phyloP scores from a whole-genome alignment of 2,888 invertebrate species.

The Minunthozetes semirufus region DNA sequence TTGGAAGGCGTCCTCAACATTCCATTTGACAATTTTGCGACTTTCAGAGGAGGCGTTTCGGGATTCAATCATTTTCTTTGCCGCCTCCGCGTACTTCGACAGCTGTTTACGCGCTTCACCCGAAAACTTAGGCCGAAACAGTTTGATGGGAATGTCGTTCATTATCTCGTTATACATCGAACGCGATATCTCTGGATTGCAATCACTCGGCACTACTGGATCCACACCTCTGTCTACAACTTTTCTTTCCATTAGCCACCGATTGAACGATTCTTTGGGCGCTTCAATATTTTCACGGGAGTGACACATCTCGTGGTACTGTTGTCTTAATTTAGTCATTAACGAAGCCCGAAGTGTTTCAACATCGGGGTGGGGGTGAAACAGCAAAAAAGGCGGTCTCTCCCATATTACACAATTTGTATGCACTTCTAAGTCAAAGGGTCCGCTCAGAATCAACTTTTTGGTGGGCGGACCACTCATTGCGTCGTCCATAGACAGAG shows the following conservation, averaged over 20 bases:
- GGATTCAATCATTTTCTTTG: slow-evolving; percentile 92
- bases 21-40: slow-evolving; percentile 96
- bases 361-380: slow-evolving; percentile 89
- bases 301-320: slow-evolving; percentile 89
- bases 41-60: slow-evolving; percentile 86
- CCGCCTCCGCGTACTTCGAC: slow-evolving; percentile 88
- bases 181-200: slow-evolving; percentile 82
- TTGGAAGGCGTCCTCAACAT: slow-evolving; percentile 93
- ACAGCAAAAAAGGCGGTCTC: slow-evolving; percentile 70
- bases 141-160: slow-evolving; percentile 94
- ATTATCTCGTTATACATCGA: slow-evolving; percentile 96
- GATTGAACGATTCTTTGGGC: slow-evolving; percentile 90
- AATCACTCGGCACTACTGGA: slow-evolving; percentile 82
- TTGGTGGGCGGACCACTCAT: background rate
- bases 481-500: slow-evolving; percentile 45
- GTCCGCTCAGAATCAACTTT: slow-evolving; percentile 55
- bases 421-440: slow-evolving; percentile 88
- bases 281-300: slow-evolving; percentile 85
- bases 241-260: slow-evolving; percentile 91
- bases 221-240: slow-evolving; percentile 82
- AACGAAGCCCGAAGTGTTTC: slow-evolving; percentile 77
- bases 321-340: slow-evolving; percentile 74
- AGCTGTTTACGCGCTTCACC: slow-evolving; percentile 91
- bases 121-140: slow-evolving; percentile 89
- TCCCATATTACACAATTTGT: slow-evolving; percentile 87